A percentile compares a stretch with the other conserved stretches of the same genome.
phyloP scores from a whole-genome alignment of 2,113 vertebrate genomes.

The Casuarius casuarius region DNA sequence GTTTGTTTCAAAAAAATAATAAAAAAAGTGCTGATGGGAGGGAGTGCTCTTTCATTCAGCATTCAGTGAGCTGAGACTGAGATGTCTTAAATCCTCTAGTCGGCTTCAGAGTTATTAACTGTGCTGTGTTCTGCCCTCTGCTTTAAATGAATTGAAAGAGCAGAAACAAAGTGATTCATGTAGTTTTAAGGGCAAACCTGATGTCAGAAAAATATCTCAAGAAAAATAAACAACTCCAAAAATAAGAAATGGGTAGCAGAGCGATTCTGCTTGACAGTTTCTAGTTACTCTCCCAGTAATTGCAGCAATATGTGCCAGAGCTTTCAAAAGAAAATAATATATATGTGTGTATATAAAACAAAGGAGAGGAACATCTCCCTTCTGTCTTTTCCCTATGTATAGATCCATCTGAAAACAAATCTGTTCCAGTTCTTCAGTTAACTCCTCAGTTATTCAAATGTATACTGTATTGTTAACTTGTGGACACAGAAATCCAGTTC shows the following conservation, averaged over 20 bases:
- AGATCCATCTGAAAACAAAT: not conserved
- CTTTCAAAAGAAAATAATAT: not conserved
- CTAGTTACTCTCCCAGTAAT: not conserved
- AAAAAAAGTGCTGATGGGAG: not conserved
- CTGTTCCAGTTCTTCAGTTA: not conserved
- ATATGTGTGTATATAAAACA: not conserved
- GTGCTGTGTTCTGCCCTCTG: not conserved
- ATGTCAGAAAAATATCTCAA: not conserved
- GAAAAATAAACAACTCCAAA: not conserved
- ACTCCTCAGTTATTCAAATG: not conserved
- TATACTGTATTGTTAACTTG: not conserved
- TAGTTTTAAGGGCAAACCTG: not conserved
- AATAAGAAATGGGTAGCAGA: not conserved
- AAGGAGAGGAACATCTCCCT: not conserved
- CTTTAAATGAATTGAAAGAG: not conserved
- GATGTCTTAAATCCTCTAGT: slow-evolving; percentile 40
- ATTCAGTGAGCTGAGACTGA: slow-evolving; percentile 43
- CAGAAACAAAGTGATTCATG: not conserved
- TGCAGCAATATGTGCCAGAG: not conserved
- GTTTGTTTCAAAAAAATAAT: slow-evolving; percentile 53
- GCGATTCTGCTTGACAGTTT: not conserved
- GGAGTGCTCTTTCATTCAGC: slow-evolving; percentile 1
- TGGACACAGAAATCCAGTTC: not conserved
- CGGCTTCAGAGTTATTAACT: slow-evolving; percentile 24
- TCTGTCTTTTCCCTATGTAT: not conserved